Base-by-base conservation (phyloP, 2,888 invertebrate species). In the Mayetiola destructor region DNA sequence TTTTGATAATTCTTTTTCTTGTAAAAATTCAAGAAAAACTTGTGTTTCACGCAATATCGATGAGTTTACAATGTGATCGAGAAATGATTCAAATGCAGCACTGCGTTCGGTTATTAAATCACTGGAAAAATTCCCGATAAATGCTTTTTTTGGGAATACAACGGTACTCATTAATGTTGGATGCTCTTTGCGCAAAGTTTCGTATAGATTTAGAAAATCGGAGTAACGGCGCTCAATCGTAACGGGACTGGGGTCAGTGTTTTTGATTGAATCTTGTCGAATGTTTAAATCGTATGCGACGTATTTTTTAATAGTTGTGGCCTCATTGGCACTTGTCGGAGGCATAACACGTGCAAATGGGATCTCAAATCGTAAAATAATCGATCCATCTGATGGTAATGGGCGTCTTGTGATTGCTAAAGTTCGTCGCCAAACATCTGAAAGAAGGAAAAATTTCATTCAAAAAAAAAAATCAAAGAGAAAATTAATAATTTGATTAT, bases 191-290 rank as follows among this genome's bases (percentile, higher is more conserved):
- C 77, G 80, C 23, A 86, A 69, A 2, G 75, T 74, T 61, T 75
- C 77, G 65, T 80, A 84, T 3, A 86, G 72, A 60, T 78, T 78
- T 56, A 80, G 71, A 67, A 85, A 86, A 64, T 85, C 80, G 8
- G 84, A 84, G 67, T 86, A 86, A 62, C 85, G 75, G 56, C 85
- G 72, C 64, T 84, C 82, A 54, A 85, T 79, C 59, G 76, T 76
- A 0, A 79, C 80, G 18, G 84, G 81, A 61, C 79, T 76, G 35
- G 74, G 68, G 69, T 84, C 84, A 60, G 72, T 63, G 29, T 1
- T n/a, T 3, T 59, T 67, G 18, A 73, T 71, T n/a, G 76, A 73
- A 62, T 80, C 77, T 64, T 79, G 81, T 37, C 79, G 72, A 32
- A 82, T 79, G 67, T 79, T 79, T 56, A 85, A 65, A 65, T 80